Percentiles rank a stretch among this genome's conserved stretches.
These are phyloP conservation scores for Triops cancriformis DNA, from an alignment of 1,140 invertebrate species.

Conservation along the genomic window DNA sequence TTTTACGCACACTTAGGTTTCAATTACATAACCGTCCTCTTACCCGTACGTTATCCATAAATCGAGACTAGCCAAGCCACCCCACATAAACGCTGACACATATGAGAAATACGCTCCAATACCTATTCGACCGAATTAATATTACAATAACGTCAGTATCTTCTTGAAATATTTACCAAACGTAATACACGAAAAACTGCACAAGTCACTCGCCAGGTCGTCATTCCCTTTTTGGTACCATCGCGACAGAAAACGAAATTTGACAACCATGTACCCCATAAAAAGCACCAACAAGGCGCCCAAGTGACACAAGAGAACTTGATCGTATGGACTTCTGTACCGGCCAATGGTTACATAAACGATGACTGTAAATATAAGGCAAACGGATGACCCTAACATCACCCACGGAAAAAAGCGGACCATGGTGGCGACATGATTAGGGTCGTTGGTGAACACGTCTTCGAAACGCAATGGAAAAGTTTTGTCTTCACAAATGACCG, in stretches of 20 bases:
- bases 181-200: background rate
- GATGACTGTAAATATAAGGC: background rate
- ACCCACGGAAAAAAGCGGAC: background rate
- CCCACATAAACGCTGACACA: background rate
- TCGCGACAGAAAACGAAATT: background rate
- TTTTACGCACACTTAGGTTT: background rate
- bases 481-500: background rate
- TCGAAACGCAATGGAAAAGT: background rate
- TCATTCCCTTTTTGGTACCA: background rate
- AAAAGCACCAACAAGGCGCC: background rate
- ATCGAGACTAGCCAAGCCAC: background rate
- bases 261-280: background rate
- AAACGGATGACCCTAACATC: background rate
- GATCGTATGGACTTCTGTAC: background rate
- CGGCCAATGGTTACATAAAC: background rate
- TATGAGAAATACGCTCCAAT: background rate
- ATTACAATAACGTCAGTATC: background rate
- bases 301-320: background rate
- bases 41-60: conserved; percentile 4
- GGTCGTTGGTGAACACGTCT: background rate
- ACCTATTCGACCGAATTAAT: background rate
- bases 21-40: background rate
- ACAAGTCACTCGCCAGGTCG: background rate
- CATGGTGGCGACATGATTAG: background rate
- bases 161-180: background rate